These are phyloP conservation scores for Microplitis deprimator DNA, from an alignment of 2,888 invertebrate species.

Conservation along the genomic window DNA sequence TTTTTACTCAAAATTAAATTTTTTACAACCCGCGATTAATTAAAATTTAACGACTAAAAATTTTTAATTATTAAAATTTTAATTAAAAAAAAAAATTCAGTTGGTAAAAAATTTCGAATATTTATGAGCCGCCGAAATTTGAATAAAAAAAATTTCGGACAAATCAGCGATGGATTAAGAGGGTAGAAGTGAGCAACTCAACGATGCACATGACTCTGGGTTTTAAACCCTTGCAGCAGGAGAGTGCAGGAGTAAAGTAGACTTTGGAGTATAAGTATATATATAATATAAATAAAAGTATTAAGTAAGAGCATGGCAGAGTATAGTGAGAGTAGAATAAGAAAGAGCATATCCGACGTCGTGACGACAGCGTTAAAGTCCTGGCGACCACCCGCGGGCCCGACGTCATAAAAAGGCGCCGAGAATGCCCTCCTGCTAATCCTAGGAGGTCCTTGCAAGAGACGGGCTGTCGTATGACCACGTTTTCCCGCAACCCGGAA, in stretches of 20 bases:
- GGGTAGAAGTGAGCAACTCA: background rate
- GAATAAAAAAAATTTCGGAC: no score
- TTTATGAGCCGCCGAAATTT: no score
- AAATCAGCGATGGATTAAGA: no score
- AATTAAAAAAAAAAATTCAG: no score
- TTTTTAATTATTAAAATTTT: no score
- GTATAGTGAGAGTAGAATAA: background rate
- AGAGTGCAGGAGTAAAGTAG: background rate
- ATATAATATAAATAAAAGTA: no score
- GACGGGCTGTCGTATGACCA: constrained; percentile 15
- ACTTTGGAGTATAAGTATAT: background rate
- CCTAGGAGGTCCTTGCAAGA: constrained; percentile 47
- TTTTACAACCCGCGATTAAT: no score
- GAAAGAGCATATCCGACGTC: constrained; percentile 31
- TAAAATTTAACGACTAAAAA: no score
- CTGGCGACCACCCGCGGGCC: constrained; percentile 51
- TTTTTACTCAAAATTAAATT: no score
- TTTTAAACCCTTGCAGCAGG: background rate
- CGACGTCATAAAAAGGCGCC: constrained; percentile 52
- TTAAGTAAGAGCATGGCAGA: background rate
- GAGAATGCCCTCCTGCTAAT: constrained; percentile 49
- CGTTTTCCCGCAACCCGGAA: background rate
- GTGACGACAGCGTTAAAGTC: constrained; percentile 50
- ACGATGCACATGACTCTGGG: background rate
- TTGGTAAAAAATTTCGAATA: no score